Conservation (phyloP, 2,888 invertebrate species). For the Ectobius pallidus region DNA sequence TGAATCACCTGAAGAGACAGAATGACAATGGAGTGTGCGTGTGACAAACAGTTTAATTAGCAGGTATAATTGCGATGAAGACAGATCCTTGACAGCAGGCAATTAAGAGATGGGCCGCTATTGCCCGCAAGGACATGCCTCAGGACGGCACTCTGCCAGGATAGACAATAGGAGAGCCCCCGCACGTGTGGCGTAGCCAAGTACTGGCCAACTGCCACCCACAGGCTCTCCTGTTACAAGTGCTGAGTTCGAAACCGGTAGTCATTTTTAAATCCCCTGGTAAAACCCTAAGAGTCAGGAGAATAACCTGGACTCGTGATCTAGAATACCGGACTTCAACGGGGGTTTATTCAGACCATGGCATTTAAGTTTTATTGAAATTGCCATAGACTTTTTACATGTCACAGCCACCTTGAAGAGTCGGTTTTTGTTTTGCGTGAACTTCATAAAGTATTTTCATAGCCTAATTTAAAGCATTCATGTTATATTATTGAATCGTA, state of each 20-base stretch:
- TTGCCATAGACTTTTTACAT: too few species aligned
- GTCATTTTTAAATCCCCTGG: neutral
- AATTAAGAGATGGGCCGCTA: constrained; percentile 13
- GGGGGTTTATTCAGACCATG: too few species aligned
- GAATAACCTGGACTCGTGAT: too few species aligned
- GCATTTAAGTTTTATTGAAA: too few species aligned
- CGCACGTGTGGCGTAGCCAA: neutral
- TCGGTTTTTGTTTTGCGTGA: too few species aligned
- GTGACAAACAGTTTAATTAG: constrained; percentile 23
- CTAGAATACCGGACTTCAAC: too few species aligned
- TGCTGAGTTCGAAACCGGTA: neutral
- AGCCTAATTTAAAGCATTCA: too few species aligned
- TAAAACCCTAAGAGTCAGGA: too few species aligned
- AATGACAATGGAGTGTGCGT: neutral
- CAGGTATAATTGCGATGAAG: constrained; percentile 6
- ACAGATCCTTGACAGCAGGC: constrained; percentile 6
- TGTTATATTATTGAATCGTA: too few species aligned
- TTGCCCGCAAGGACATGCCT: constrained; percentile 47
- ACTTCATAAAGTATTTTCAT: too few species aligned
- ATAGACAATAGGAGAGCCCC: constrained; percentile 48
- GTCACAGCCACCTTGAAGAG: too few species aligned
- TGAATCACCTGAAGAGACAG: neutral
- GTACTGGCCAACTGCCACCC: neutral
- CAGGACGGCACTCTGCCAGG: constrained; percentile 54
- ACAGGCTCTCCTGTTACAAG: neutral